Base-by-base conservation (phyloP, 2,888 invertebrate species). In the Drosophila mercatorum region DNA sequence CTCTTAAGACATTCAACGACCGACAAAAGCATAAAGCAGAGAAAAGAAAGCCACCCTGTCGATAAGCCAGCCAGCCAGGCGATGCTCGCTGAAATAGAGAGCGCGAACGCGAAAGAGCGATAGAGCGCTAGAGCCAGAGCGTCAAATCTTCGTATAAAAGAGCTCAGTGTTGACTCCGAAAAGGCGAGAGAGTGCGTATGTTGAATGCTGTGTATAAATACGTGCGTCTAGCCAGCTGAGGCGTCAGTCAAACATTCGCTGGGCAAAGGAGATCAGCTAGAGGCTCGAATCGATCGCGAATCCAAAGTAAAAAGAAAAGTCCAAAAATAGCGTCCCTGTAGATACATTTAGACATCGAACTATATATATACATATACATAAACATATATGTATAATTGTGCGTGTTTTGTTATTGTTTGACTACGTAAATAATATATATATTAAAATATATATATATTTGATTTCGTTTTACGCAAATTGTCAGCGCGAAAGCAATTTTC, bases 171-270 rank as follows among this genome's bases (percentile, higher is more conserved):
- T 59, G 38, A 38, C 43, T 44, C 26, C 17, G 47, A 57, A 49
- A 43, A 41, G 6, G 49, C 8, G 44, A 38, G 66, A 61, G 72
- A 51, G 72, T 80, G 78, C 63, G 75, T 71, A 70, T 67, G 65
- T 34, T 66, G 67, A 62, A 78, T 62, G 70, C 63, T 68, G 67
- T 69, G 56, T 88, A 88, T 84, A 84, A 84, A 84, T 80, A 82
- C 83, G 74, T 74, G 83, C 57, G 68, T 77, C 69, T 61, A 57
- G 55, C 51, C 60, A 51, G 70, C 56, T 57, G 72, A 46, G 55
- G 60, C 49, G 47, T 78, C 78, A 83, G 83, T 83, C 78, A 69
- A 72, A 65, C 60, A 82, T 46, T 56, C 46, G 75, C 8, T 51
- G 68, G 49, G 55, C 73, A 61, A 36, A 75, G 68, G 65, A 80